Conservation (phyloP, 2,113 vertebrate species). For the Brevimyrus niger region DNA sequence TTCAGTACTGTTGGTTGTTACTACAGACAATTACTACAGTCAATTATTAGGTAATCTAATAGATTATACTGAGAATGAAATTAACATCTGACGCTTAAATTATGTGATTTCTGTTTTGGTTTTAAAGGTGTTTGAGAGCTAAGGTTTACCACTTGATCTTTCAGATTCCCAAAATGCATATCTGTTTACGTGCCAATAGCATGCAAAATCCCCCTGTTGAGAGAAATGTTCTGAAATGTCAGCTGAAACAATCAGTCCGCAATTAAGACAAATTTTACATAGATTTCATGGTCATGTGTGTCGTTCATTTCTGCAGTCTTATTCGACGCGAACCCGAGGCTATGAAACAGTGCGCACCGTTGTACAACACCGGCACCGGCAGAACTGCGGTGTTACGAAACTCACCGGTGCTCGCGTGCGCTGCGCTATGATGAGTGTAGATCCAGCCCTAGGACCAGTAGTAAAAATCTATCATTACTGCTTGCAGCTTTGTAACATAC, state of each 20-base stretch:
- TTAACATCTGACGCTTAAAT: not conserved
- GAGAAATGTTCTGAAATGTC: slow-evolving; percentile 21
- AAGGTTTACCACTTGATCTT: not conserved
- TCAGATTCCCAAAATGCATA: not conserved
- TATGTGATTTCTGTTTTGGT: not conserved
- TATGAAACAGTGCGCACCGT: not conserved
- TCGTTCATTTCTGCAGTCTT: not conserved
- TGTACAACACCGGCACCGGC: not conserved
- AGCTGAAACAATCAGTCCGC: slow-evolving; percentile 35
- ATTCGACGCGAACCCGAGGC: not conserved
- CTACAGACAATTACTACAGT: not conserved
- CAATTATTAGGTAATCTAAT: not conserved
- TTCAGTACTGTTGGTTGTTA: not conserved
- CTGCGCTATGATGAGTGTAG: not conserved
- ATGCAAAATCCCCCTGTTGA: slow-evolving; percentile 32
- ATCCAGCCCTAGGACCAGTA: not conserved
- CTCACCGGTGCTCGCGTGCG: not conserved
- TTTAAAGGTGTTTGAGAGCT: not conserved
- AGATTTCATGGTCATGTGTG: slow-evolving; percentile 27
- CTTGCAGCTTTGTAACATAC: not conserved
- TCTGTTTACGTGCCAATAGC: not conserved
- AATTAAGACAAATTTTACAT: slow-evolving; percentile 39
- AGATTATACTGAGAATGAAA: not conserved
- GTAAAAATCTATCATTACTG: not conserved
- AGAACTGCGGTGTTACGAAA: not conserved